phyloP scores from a whole-genome alignment of 1,140 invertebrate genomes.

The Chelonus insularis region DNA sequence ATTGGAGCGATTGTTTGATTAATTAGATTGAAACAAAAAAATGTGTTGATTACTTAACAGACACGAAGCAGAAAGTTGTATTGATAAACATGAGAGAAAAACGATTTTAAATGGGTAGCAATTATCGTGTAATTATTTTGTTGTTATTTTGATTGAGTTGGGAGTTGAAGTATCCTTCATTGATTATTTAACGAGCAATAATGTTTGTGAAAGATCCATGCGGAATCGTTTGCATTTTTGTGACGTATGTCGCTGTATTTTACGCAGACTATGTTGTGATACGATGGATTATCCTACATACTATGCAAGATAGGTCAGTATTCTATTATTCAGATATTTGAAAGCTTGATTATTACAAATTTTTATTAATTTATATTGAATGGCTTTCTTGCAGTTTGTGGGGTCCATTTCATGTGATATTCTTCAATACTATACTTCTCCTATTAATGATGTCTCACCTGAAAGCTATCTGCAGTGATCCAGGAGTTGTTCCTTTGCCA shows the following conservation, averaged over 20 bases:
- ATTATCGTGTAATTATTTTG: not conserved
- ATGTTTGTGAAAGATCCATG: conserved; percentile 80
- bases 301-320: conserved; percentile 80
- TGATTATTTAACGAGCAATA: conserved; percentile 29
- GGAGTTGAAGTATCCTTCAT: not conserved
- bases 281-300: conserved; percentile 81
- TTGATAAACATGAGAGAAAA: too few species aligned
- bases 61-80: too few species aligned
- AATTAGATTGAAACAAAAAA: too few species aligned
- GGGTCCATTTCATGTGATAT: conserved; percentile 80
- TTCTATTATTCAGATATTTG: too few species aligned
- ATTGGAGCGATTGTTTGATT: too few species aligned
- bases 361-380: too few species aligned
- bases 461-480: conserved; percentile 86
- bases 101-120: not conserved
- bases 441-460: conserved; percentile 77
- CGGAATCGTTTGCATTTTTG: conserved; percentile 81
- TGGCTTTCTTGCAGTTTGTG: conserved; percentile 75
- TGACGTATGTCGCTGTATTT: conserved; percentile 81
- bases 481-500: conserved; percentile 84
- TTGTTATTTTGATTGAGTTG: not conserved
- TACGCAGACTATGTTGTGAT: conserved; percentile 92
- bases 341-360: too few species aligned
- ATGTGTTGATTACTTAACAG: too few species aligned
- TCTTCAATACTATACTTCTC: conserved; percentile 82